Evolutionary conservation across 2,113 vertebrate genomes (phyloP).

Genomic region (Brachirus orientalis): DNA sequence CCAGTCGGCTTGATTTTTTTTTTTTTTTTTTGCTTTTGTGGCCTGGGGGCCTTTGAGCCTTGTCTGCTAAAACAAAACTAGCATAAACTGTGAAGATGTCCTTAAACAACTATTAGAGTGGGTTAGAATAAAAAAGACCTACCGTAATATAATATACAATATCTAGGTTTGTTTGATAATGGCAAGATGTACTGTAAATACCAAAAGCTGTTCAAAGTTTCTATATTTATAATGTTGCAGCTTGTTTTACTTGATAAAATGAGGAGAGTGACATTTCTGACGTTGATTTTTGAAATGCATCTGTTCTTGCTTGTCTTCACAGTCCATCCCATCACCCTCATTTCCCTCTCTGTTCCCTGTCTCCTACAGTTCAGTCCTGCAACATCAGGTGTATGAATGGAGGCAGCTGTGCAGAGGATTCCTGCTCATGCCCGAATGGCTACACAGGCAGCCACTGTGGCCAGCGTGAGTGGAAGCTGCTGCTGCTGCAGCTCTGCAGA

Average conservation of each 20-base stretch:
- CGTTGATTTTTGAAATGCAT: background rate
- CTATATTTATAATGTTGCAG: background rate
- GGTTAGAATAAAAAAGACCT: background rate
- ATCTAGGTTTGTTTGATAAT: no score
- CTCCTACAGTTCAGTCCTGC: conserved; percentile 85
- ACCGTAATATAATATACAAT: no score
- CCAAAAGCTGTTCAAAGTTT: no score
- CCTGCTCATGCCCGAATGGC: conserved; percentile 89
- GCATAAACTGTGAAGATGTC: conserved; percentile 15
- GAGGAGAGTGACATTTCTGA: background rate
- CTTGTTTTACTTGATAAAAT: background rate
- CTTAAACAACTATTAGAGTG: background rate
- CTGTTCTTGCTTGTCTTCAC: conserved; percentile 1
- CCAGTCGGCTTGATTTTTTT: conserved; percentile 51
- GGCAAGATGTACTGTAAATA: no score
- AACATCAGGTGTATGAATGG: conserved; percentile 92
- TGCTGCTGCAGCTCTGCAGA: background rate
- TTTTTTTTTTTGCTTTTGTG: conserved; percentile 51
- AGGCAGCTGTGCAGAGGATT: conserved; percentile 87
- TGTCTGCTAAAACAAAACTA: conserved; percentile 30
- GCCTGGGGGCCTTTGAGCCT: conserved; percentile 21
- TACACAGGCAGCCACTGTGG: conserved; percentile 90
- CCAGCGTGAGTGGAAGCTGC: conserved; percentile 86
- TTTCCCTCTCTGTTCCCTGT: background rate
- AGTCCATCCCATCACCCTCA: background rate